Evolutionary conservation across 2,113 vertebrate species (phyloP).

Genomic region (Macquaria ambigua): DNA sequence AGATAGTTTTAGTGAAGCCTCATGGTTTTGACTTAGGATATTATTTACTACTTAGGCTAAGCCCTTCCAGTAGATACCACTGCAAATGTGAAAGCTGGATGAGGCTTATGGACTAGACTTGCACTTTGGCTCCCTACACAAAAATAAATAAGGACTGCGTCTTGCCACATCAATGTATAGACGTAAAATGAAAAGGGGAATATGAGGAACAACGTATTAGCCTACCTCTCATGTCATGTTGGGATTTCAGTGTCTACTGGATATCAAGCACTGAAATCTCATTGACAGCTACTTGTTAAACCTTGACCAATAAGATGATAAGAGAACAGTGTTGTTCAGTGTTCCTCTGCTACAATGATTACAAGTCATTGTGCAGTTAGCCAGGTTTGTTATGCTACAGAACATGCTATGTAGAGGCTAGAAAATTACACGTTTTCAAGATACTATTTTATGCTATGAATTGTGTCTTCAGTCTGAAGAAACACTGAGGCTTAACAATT

Average conservation of each 20-base stretch:
- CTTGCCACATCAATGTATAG: background rate
- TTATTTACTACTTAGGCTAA: background rate
- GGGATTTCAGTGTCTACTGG: background rate
- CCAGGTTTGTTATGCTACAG: background rate
- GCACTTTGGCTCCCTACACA: background rate
- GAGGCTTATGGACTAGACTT: background rate
- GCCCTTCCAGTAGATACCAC: background rate
- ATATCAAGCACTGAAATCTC: background rate
- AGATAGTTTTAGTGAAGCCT: background rate
- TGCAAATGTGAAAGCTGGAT: background rate
- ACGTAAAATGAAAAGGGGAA: no score
- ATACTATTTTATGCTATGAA: background rate
- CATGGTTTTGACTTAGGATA: background rate
- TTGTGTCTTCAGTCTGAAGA: background rate
- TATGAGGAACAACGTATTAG: background rate
- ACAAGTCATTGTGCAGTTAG: background rate
- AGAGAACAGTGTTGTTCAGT: background rate
- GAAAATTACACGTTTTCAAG: slow-evolving; percentile 1
- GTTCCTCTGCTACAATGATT: background rate
- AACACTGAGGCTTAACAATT: background rate
- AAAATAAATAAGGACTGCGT: background rate
- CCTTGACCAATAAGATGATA: slow-evolving; percentile 23
- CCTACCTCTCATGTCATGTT: background rate
- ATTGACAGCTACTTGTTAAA: slow-evolving; percentile 10
- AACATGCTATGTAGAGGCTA: background rate